These are phyloP conservation scores for Uropsilus gracilis DNA, from an alignment of 2,113 vertebrate genomes.

Conservation along the genomic window DNA sequence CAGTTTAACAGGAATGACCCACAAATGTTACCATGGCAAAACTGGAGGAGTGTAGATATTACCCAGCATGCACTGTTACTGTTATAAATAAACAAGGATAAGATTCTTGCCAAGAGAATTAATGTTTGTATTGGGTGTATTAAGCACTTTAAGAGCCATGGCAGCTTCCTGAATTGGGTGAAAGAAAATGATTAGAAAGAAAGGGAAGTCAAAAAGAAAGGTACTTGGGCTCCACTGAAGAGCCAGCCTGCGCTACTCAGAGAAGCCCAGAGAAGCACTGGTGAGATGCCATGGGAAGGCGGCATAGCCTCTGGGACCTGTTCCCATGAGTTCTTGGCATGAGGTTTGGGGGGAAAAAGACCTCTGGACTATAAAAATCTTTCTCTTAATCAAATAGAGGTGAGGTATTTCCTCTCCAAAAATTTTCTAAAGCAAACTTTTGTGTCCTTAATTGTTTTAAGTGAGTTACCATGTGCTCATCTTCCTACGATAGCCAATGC, in stretches of 20 bases:
- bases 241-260: not conserved
- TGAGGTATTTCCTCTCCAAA: no score
- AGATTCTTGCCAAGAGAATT: constrained; percentile 96
- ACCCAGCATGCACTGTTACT: no score
- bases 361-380: no score
- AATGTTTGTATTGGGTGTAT: constrained; percentile 96
- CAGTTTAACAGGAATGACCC: no score
- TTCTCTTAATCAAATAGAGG: no score
- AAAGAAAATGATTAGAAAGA: constrained; percentile 90
- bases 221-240: constrained; percentile 88
- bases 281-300: not conserved
- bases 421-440: no score
- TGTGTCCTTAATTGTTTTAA: no score
- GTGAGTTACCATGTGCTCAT: not conserved
- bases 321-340: constrained; percentile 35
- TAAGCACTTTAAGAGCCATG: constrained; percentile 97
- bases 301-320: not conserved
- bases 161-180: constrained; percentile 89
- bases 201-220: constrained; percentile 92
- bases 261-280: not conserved
- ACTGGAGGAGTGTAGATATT: no score
- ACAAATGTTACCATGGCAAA: no score
- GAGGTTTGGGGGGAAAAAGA: no score
- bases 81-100: constrained; percentile 85
- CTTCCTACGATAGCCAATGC: not conserved